Evolutionary conservation across 30 jellyfish, hydroid and myxozoan species (phyloP).

Genomic region (Aurelia aurita complex sp. Pacific): DNA sequence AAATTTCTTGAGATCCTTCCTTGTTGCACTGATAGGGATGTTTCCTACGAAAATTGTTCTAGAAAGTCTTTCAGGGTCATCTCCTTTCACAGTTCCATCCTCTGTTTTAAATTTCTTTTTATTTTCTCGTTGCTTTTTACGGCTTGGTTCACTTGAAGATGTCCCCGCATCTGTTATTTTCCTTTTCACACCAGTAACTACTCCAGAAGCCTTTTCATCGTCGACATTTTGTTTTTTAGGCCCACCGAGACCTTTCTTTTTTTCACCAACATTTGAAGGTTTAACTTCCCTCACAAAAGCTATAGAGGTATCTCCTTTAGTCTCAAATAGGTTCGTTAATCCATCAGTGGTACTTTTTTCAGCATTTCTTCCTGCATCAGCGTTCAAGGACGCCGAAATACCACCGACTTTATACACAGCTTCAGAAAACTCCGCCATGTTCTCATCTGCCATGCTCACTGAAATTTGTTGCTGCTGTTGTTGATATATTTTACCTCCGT

Average conservation of each 20-base stretch:
- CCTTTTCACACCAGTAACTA: constrained; percentile 3
- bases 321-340: constrained; percentile 14
- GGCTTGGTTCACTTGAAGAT: constrained; percentile 16
- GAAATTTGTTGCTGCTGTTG: constrained; percentile 8
- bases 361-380: neutral
- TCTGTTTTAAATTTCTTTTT: constrained; percentile 28
- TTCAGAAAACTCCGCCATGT: constrained; percentile 34
- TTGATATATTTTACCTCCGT: neutral
- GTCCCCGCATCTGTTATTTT: neutral
- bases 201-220: neutral
- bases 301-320: neutral
- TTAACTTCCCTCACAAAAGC: neutral
- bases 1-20: constrained; percentile 71
- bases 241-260: neutral
- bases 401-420: constrained; percentile 53
- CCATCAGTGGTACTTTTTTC: neutral
- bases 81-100: neutral
- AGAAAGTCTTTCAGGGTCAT: constrained; percentile 65
- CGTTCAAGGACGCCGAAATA: constrained; percentile 33
- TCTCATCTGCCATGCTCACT: neutral
- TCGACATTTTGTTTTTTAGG: neutral
- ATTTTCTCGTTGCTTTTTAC: constrained; percentile 47
- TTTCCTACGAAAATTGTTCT: constrained; percentile 95
- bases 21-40: constrained; percentile 61
- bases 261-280: neutral